These are phyloP conservation scores for Alectoris magna DNA, from an alignment of 2,797 vertebrate genomes.

Conservation along the genomic window DNA sequence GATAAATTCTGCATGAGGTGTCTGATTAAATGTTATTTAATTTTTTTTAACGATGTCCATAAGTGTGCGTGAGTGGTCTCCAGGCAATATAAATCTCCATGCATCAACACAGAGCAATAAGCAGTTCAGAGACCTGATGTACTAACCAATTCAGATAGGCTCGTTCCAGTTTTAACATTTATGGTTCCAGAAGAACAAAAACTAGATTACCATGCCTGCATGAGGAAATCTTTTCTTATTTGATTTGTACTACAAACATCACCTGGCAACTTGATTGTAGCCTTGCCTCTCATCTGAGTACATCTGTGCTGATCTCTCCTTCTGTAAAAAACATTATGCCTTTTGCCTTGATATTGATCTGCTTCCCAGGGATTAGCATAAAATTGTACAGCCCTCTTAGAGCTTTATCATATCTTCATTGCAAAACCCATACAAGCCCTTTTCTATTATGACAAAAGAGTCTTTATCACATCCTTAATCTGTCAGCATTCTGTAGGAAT, in stretches of 20 bases:
- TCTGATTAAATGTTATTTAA: slow-evolving; percentile 44
- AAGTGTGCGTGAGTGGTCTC: slow-evolving; percentile 11
- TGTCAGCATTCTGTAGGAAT: slow-evolving; percentile 36
- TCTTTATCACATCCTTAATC: slow-evolving; percentile 30
- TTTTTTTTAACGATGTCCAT: slow-evolving; percentile 29
- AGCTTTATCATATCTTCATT: slow-evolving; percentile 44
- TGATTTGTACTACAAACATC: slow-evolving; percentile 26
- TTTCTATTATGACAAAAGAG: slow-evolving; percentile 36
- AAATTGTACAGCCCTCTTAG: slow-evolving; percentile 23
- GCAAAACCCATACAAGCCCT: slow-evolving; percentile 31
- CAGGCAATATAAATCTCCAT: slow-evolving; percentile 5
- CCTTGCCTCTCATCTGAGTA: not conserved
- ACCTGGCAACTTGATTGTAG: slow-evolving; percentile 17
- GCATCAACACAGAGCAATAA: not conserved
- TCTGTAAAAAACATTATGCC: slow-evolving; percentile 36
- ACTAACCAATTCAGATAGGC: not conserved
- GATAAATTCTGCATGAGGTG: slow-evolving; percentile 42
- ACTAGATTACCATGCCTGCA: not conserved
- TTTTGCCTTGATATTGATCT: slow-evolving; percentile 56
- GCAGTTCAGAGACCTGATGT: not conserved
- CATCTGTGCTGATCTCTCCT: not conserved
- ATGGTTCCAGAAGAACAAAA: slow-evolving; percentile 22
- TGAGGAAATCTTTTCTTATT: slow-evolving; percentile 18
- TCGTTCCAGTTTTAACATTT: slow-evolving; percentile 8
- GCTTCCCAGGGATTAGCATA: slow-evolving; percentile 48